A percentile compares a stretch with the other conserved stretches of the same genome.
phyloP scores from a whole-genome alignment of 2,888 invertebrate species.

The Patella depressa region DNA sequence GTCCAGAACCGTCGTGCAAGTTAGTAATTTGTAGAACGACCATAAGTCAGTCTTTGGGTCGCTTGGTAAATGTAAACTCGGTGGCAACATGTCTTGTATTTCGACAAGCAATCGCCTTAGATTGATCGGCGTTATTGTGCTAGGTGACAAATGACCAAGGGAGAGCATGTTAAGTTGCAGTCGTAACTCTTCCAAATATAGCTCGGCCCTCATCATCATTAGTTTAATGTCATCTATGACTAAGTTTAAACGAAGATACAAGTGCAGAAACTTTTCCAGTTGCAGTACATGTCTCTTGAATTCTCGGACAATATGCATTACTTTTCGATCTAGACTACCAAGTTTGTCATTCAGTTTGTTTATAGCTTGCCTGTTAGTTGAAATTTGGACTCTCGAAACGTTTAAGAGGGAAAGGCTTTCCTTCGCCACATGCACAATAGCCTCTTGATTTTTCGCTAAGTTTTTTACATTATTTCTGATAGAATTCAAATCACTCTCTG shows the following conservation, averaged over 20 bases:
- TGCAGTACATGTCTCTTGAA: not conserved
- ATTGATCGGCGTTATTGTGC: not conserved
- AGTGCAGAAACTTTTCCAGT: not conserved
- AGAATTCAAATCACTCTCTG: not conserved
- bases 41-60: not conserved
- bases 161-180: not conserved
- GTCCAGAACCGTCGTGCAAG: not conserved
- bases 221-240: not conserved
- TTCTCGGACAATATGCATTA: not conserved
- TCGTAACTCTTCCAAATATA: not conserved
- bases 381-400: not conserved
- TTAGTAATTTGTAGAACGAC: not conserved
- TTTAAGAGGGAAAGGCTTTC: constrained; percentile 5
- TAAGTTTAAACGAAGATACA: not conserved
- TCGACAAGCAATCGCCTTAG: not conserved
- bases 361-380: not conserved
- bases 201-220: constrained; percentile 2
- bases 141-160: not conserved
- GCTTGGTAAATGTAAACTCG: not conserved
- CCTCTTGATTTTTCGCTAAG: not conserved
- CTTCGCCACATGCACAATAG: not conserved
- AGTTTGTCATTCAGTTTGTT: not conserved
- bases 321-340: not conserved
- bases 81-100: not conserved
- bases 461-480: constrained; percentile 6